These are phyloP conservation scores for Bubo blakistoni DNA, from an alignment of 2,113 vertebrate genomes.

Conservation along the genomic window DNA sequence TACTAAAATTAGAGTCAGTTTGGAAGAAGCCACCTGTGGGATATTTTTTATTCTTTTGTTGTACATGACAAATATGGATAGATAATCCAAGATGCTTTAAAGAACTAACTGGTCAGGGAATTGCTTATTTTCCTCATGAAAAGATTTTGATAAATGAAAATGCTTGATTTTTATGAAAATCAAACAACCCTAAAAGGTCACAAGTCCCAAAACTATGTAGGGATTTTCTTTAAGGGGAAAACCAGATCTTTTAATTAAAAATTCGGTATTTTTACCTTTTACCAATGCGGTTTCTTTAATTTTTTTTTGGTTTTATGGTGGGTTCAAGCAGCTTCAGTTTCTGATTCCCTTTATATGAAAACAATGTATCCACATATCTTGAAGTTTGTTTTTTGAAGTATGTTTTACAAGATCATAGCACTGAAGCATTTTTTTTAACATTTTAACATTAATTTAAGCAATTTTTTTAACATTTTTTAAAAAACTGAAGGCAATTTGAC, in stretches of 20 bases:
- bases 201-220: not conserved
- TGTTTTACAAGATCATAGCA: not conserved
- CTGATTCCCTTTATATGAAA: not conserved
- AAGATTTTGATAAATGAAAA: conserved; percentile 11
- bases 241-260: not conserved
- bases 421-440: not conserved
- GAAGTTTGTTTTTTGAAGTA: not conserved
- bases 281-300: not conserved
- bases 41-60: not conserved
- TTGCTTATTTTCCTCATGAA: conserved; percentile 7
- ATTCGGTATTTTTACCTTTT: not conserved
- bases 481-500: not conserved
- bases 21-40: not conserved
- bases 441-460: not conserved
- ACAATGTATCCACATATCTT: not conserved
- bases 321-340: not conserved
- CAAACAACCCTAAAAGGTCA: not conserved
- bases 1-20: not conserved
- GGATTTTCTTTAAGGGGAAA: not conserved
- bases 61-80: not conserved
- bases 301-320: not conserved
- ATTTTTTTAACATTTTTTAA: not conserved
- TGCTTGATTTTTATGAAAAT: not conserved
- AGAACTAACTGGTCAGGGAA: not conserved
- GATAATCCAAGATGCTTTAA: not conserved